These are phyloP conservation scores for Sebastes miniatus DNA, from an alignment of 2,797 vertebrate genomes.

Conservation along the genomic window DNA sequence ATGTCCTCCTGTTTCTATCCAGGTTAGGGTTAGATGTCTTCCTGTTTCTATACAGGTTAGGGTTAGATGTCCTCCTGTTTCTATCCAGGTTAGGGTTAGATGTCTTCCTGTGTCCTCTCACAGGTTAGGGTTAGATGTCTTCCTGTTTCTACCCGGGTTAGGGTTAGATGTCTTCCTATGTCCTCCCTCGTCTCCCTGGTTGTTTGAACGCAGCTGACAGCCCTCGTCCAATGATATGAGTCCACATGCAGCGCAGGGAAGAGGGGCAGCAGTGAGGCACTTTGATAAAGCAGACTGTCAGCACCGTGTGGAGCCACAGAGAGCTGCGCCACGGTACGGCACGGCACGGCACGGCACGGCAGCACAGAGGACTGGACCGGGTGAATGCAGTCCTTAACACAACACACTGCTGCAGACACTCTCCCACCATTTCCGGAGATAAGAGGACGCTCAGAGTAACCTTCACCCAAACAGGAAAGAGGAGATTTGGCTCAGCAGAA, in stretches of 20 bases:
- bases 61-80: too few relatives aligned
- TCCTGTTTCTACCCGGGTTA: too few relatives aligned
- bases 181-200: conserved; percentile 30
- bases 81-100: too few relatives aligned
- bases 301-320: conserved; percentile 43
- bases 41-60: too few relatives aligned
- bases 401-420: conserved; percentile 61
- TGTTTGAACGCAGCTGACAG: conserved; percentile 48
- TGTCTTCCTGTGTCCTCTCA: too few relatives aligned
- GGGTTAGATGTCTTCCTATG: too few relatives aligned
- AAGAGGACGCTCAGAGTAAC: conserved; percentile 26
- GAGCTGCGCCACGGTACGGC: conserved; percentile 63
- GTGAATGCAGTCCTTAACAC: conserved; percentile 62
- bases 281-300: conserved; percentile 76
- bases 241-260: conserved; percentile 88
- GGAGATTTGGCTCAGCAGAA: conserved; percentile 9
- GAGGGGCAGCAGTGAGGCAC: conserved; percentile 80
- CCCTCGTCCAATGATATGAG: conserved; percentile 84
- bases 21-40: too few relatives aligned
- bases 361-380: conserved; percentile 52
- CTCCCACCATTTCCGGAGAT: conserved; percentile 41
- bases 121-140: too few relatives aligned
- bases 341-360: conserved; percentile 54
- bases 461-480: conserved; percentile 22
- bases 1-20: too few relatives aligned